Evolutionary conservation across 2,888 invertebrate genomes (phyloP).

Genomic region (Cosmia trapezina): DNA sequence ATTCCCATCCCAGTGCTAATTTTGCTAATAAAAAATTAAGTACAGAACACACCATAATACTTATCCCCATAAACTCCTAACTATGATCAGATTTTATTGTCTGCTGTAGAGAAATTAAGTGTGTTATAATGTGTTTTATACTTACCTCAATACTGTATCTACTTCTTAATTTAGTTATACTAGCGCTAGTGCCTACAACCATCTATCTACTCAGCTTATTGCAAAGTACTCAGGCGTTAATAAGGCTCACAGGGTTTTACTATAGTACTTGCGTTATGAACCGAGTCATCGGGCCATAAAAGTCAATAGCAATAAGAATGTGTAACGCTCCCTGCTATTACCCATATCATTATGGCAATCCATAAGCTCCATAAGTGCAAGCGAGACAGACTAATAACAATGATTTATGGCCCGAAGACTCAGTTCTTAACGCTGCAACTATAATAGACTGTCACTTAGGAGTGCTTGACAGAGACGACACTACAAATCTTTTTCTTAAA

Average conservation of each 20-base stretch:
- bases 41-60: constrained; percentile 28
- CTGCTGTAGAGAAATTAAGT: neutral
- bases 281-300: too few relatives aligned
- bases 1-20: neutral
- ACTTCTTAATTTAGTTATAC: neutral
- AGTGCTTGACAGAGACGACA: neutral
- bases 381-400: too few relatives aligned
- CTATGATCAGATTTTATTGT: neutral
- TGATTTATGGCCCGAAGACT: too few relatives aligned
- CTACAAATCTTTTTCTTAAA: neutral
- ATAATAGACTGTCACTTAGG: too few relatives aligned
- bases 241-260: neutral
- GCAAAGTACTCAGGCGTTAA: neutral
- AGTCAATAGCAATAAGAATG: too few relatives aligned
- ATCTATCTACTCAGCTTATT: constrained; percentile 6
- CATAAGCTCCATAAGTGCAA: too few relatives aligned
- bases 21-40: constrained; percentile 2
- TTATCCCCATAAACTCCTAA: neutral
- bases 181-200: constrained; percentile 39
- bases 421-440: too few relatives aligned
- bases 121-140: neutral
- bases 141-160: neutral
- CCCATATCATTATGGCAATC: too few relatives aligned
- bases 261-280: too few relatives aligned
- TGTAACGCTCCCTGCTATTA: too few relatives aligned